Evolutionary conservation across 2,888 invertebrate genomes (phyloP), one percentile per base, ranked within the genome.

Genomic region (Melinaea marsaeus): DNA sequence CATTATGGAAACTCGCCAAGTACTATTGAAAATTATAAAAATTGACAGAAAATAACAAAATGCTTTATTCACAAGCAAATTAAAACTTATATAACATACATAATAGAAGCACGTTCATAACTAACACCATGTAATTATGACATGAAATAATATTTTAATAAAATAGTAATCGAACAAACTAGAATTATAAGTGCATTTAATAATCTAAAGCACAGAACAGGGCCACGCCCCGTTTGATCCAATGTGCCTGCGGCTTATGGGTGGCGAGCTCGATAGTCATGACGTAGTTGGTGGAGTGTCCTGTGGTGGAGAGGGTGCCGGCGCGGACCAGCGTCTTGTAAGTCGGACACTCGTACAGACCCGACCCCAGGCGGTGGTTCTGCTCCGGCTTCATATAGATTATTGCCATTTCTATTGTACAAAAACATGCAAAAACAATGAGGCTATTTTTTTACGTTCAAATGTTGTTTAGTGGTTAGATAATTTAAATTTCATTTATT

Each of bases 271-370:
- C 92, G 77, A 96, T 93, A 66, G 94, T 93, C 86, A 96, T 94
- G 55, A 96, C 95, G 79, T 96, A 96, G 89, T 96, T 96, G 59
- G 96, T 95, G 62, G 95, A 95, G 81, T 96, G 96, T 0, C 96
- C 96, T 0, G 96, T 96, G 1, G 96, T 96, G 61, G 95, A 95
- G 34, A 96, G 85, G 0, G 93, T 92, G 2, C 96, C 96, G 11
- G 95, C 93, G 4, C 96, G 91, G 62, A 94, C 92, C 63, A 94
- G 92, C 0, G 96, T 96, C 91, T 95, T 95, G 85, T 96, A 96
- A 0, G 95, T 91, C 0, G 96, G 96, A 69, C 95, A 94, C 64
- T 92, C 90, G 84, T 96, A 96, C 48, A 91, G 82, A 0, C 83
- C 83, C 11, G 68, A 68, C 0, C 88, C 88, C 13, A 91, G 78